Evolutionary conservation across 53 echinoderm and acorn worm genomes (phyloP), one percentile per base, ranked within the genome.

Genomic region (Echinometra lucunter): DNA sequence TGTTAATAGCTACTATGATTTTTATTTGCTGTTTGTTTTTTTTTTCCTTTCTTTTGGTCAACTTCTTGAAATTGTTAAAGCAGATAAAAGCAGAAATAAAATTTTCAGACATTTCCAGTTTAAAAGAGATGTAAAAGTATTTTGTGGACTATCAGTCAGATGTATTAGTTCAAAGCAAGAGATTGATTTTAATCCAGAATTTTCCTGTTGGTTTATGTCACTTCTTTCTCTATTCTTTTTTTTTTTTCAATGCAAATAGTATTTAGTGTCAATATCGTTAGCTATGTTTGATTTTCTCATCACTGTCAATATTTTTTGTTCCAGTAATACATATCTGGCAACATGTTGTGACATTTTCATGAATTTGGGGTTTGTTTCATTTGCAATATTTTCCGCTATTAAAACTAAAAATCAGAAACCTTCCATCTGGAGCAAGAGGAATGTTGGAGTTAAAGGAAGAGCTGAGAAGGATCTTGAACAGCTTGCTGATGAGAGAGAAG

Each of bases 391-490:
- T 42, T 42, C 42, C 19, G 38, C n/a, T n/a, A n/a, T n/a, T n/a
- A n/a, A n/a, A n/a, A n/a, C n/a, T n/a, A 21, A 35, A 78, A 47
- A 2, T 63, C 91, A 99, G 98, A 97, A 97, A 70, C 60, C 95
- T 8, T 95, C 88, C 78, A 95, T 99, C 70, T 99, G 99, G 99
- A 96, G 45, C 92, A 99, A 98, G 95, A 97, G 97, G 92, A 99
- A 99, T 94, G 92, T 95, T 55, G 97, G 97, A 12, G 95, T 96
- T 2, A n/a, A 95, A 57, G 58, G 92, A 17, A 53, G 97, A 81
- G 95, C 95, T 1, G 93, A 94, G 93, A 97, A 96, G 93, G 96
- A 94, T 53, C 66, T 91, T 58, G 95, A 96, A 21, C 72, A 74
- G 23, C 70, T 94, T 3, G 96, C 95, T 37, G 95, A 97, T 82